Conservation (phyloP, 2,113 vertebrate genomes). For the Centropristis striata region DNA sequence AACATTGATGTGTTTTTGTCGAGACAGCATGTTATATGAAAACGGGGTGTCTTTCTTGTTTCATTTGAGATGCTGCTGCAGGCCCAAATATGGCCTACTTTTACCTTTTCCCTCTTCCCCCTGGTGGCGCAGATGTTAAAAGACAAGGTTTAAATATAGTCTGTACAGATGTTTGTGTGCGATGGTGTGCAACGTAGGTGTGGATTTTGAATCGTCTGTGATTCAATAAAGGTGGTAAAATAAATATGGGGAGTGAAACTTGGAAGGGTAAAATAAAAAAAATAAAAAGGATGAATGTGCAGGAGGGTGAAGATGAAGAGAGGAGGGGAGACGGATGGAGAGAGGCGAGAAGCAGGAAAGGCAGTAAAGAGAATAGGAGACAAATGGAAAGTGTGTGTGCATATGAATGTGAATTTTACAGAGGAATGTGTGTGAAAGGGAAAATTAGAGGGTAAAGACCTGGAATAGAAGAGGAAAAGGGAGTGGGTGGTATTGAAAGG, state of each 20-base stretch:
- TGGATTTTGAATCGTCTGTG: slow-evolving; percentile 57
- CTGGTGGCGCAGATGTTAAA: slow-evolving; percentile 71
- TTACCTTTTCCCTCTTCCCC: slow-evolving; percentile 64
- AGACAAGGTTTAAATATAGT: slow-evolving; percentile 78
- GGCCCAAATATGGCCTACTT: slow-evolving; percentile 81
- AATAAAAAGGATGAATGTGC: slow-evolving; percentile 22
- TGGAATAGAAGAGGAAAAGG: slow-evolving; percentile 4
- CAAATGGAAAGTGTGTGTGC: slow-evolving; percentile 23
- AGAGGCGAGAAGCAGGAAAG: slow-evolving; percentile 13
- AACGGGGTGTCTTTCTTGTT: slow-evolving; percentile 56
- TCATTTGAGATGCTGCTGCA: slow-evolving; percentile 69
- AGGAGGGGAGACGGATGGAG: slow-evolving; percentile 22
- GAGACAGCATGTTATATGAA: slow-evolving; percentile 59
- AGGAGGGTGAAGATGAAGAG: slow-evolving; percentile 23
- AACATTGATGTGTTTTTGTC: slow-evolving; percentile 60
- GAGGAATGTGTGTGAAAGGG: slow-evolving; percentile 15
- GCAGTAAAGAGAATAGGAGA: slow-evolving; percentile 29
- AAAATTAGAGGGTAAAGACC: slow-evolving; percentile 22
- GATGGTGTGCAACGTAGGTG: slow-evolving; percentile 48
- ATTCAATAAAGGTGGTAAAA: slow-evolving; percentile 49
- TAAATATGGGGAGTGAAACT: slow-evolving; percentile 28
- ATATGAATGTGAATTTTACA: slow-evolving; percentile 5
- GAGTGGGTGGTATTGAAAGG: not conserved
- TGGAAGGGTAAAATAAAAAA: slow-evolving; percentile 4
- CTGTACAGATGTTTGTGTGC: slow-evolving; percentile 74